Evolutionary conservation across 2,113 vertebrate species (phyloP).

Genomic region (Thymallus thymallus): DNA sequence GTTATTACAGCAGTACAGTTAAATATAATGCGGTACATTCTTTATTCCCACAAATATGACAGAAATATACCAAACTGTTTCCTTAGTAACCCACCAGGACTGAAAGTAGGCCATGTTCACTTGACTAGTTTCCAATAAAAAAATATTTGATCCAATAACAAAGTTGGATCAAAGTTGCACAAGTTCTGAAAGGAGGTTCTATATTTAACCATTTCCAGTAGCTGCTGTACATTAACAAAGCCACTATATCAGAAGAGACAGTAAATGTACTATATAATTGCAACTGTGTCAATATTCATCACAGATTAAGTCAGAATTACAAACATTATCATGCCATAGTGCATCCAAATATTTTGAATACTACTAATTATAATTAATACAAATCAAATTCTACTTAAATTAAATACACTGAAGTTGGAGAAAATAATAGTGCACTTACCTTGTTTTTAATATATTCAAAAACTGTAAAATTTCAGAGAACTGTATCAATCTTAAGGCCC

Average conservation of each 20-base stretch:
- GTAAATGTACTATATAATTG: neutral
- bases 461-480: constrained; percentile 99
- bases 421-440: constrained; percentile 76
- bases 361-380: neutral
- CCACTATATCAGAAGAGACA: too few relatives aligned
- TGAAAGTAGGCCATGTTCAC: neutral
- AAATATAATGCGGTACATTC: too few relatives aligned
- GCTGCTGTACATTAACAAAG: neutral
- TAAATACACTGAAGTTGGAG: neutral
- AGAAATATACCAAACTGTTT: neutral
- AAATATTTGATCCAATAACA: neutral
- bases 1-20: too few relatives aligned
- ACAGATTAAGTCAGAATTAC: neutral
- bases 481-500: constrained; percentile 97
- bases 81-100: neutral
- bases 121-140: neutral
- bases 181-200: neutral
- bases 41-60: neutral
- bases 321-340: neutral
- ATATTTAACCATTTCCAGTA: neutral
- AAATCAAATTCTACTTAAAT: neutral
- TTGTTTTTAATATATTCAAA: constrained; percentile 99
- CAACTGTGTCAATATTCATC: neutral
- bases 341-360: too few relatives aligned
- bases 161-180: neutral